Conservation (phyloP, 2,113 vertebrate genomes). For the Rhea pennata region DNA sequence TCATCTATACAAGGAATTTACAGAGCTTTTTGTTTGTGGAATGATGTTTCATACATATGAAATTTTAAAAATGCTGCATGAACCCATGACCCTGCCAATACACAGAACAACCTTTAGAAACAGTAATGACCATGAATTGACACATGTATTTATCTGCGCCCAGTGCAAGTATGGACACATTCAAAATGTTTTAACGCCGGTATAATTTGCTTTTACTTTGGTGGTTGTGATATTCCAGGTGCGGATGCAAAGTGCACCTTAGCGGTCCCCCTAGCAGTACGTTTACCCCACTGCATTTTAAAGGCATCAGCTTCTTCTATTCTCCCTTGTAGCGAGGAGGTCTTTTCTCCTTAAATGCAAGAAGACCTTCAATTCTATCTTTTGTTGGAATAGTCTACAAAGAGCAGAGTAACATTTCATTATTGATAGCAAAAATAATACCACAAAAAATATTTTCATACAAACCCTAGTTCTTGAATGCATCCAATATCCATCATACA, state of each 20-base stretch:
- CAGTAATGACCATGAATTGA: slow-evolving; percentile 29
- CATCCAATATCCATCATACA: background rate
- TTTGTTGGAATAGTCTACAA: slow-evolving; percentile 95
- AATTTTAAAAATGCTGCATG: slow-evolving; percentile 55
- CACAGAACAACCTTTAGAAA: slow-evolving; percentile 54
- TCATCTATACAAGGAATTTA: slow-evolving; percentile 74
- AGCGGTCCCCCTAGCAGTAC: slow-evolving; percentile 52
- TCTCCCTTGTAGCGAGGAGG: slow-evolving; percentile 91
- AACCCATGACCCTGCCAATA: slow-evolving; percentile 25
- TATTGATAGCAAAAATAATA: background rate
- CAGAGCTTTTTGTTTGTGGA: slow-evolving; percentile 56
- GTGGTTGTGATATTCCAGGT: slow-evolving; percentile 39
- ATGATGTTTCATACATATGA: slow-evolving; percentile 41
- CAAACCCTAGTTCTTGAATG: background rate
- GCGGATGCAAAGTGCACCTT: slow-evolving; percentile 16
- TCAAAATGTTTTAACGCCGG: background rate
- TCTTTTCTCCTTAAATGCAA: slow-evolving; percentile 97
- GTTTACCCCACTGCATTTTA: slow-evolving; percentile 20
- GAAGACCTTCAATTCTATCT: slow-evolving; percentile 94
- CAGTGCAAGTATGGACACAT: background rate
- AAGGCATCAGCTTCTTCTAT: slow-evolving; percentile 73
- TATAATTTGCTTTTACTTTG: slow-evolving; percentile 47
- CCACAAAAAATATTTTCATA: background rate
- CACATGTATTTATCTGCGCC: background rate
- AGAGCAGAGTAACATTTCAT: slow-evolving; percentile 33